A percentile compares a stretch with the other conserved stretches of the same genome.
These are phyloP conservation scores for Eurystomus glaucurus DNA, from an alignment of 2,797 vertebrate species.

Conservation along the genomic window DNA sequence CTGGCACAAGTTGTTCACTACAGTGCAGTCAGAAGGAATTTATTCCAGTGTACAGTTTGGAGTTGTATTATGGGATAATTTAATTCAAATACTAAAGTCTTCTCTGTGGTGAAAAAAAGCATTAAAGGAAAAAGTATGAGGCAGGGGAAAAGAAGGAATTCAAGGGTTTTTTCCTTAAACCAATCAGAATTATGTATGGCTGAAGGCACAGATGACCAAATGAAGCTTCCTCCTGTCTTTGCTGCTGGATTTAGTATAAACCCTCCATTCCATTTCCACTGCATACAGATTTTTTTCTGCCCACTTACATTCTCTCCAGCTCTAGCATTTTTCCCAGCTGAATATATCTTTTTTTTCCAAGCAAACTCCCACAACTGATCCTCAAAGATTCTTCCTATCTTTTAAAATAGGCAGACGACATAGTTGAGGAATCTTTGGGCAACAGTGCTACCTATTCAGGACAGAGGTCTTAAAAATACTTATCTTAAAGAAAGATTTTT, in stretches of 20 bases:
- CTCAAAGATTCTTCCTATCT: not conserved
- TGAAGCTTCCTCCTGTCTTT: not conserved
- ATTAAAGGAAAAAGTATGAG: not conserved
- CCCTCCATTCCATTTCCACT: not conserved
- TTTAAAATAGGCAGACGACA: not conserved
- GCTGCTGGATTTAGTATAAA: not conserved
- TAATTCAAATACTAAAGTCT: not conserved
- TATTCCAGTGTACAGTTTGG: slow-evolving; percentile 26
- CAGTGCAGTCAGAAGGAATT: slow-evolving; percentile 38
- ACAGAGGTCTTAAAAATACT: not conserved
- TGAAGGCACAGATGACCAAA: not conserved
- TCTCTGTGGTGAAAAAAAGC: not conserved
- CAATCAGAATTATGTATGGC: not conserved
- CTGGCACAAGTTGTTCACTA: slow-evolving; percentile 31
- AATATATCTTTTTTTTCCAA: not conserved
- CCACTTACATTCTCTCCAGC: not conserved
- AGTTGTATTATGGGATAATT: not conserved
- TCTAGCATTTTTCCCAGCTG: not conserved
- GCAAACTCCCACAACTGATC: not conserved
- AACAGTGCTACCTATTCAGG: not conserved
- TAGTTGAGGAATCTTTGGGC: not conserved
- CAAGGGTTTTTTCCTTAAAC: not conserved
- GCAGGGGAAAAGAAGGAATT: not conserved
- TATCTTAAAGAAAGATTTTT: not conserved
- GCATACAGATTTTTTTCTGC: not conserved